Conservation (phyloP, 2,113 vertebrate genomes). For the Pomatostomus ruficeps region DNA sequence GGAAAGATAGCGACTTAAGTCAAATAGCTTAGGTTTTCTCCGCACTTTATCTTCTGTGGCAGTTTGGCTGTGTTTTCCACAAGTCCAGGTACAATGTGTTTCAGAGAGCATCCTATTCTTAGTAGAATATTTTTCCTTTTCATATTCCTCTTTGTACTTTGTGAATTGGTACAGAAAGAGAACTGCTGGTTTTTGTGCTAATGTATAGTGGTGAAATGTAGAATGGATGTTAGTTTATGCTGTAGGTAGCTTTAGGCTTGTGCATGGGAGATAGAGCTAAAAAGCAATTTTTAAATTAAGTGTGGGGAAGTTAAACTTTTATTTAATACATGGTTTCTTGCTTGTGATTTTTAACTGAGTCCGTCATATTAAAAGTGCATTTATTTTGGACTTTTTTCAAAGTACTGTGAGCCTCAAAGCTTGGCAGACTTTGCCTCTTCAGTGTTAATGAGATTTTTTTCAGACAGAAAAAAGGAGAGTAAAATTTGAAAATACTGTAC, state of each 20-base stretch:
- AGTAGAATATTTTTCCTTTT: background rate
- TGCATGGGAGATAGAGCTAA: background rate
- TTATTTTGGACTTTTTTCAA: constrained; percentile 1
- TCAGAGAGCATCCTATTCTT: background rate
- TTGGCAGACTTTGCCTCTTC: background rate
- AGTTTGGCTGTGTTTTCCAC: background rate
- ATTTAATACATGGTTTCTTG: background rate
- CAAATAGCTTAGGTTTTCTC: background rate
- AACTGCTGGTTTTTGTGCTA: background rate
- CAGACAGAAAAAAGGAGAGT: background rate
- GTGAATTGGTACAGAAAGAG: background rate
- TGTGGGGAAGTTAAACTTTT: background rate
- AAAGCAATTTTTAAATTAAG: background rate
- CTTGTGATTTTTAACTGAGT: background rate
- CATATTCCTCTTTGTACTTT: background rate
- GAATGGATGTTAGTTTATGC: background rate
- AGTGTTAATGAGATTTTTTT: constrained; percentile 11
- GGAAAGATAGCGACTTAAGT: background rate
- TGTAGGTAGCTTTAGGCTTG: background rate
- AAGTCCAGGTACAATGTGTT: background rate
- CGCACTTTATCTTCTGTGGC: background rate
- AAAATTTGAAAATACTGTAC: background rate
- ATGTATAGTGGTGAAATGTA: background rate
- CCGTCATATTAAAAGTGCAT: background rate
- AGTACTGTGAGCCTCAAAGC: background rate